Evolutionary conservation across 2,113 vertebrate species (phyloP), one percentile per base, ranked within the genome.

Genomic region (Aix galericulata): DNA sequence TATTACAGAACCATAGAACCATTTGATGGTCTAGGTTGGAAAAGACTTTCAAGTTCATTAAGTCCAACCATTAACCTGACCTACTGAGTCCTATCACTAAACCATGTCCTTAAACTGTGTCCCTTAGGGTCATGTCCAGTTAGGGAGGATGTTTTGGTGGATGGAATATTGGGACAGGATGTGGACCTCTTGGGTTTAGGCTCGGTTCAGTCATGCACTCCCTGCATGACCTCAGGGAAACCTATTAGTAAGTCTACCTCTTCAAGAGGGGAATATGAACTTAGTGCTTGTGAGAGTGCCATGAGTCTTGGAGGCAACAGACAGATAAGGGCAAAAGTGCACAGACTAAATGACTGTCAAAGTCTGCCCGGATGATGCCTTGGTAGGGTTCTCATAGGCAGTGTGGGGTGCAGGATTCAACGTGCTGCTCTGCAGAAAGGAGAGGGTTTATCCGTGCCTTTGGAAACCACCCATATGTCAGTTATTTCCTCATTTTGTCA

Each of bases 401-500:
- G 32, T 0, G 0, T 44, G 17, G 52, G 0, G 0, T 22, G 76
- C 64, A 48, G 79, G 48, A 62, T 44, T 55, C 75, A 42, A 60
- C 11, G 34, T 1, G 0, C 31, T 21, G 53, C 75, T 75, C 81
- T 67, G 53, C 44, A 50, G 64, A 93, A 56, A 86, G 23, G 17
- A 50, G 22, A 84, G 31, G 8, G 77, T 90, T 92, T 67, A 31
- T 83, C 40, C 1, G 7, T 38, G 88, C 5, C 0, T 89, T 82
- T 96, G 96, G 94, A 97, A 96, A 95, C 52, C 91, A 86, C 95
- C 87, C 6, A 16, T 0, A 0, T 26, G 64, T 17, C 67, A 62
- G 62, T 44, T 59, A 91, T 90, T 97, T 97, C 96, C 93, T 96
- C 91, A 89, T 95, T 96, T 95, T 1, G 0, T 34, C 67, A 63